Evolutionary conservation across 2,888 invertebrate genomes (phyloP).

Genomic region (Plemyria rubiginata): DNA sequence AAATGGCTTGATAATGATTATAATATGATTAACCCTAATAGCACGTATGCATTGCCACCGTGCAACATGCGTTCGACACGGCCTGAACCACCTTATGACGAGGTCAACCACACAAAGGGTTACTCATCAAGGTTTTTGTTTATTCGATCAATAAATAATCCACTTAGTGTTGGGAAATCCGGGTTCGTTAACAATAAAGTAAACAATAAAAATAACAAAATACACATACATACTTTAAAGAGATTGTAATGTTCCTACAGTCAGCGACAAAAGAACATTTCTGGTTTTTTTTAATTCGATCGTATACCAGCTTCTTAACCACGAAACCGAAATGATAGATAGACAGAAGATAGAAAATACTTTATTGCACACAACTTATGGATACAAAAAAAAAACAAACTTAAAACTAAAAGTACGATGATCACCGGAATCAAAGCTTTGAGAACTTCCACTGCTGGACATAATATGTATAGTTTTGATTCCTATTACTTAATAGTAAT

Average conservation of each 20-base stretch:
- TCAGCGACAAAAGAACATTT: background rate
- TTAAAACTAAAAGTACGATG: too few species aligned
- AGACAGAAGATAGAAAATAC: too few species aligned
- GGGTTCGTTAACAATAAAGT: slow-evolving; percentile 14
- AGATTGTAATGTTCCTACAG: background rate
- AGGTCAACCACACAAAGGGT: slow-evolving; percentile 17
- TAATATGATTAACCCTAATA: slow-evolving; percentile 10
- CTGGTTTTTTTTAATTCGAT: background rate
- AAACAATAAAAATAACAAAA: slow-evolving; percentile 6
- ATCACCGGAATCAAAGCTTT: too few species aligned
- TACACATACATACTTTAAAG: background rate
- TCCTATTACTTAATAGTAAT: too few species aligned
- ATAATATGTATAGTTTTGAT: too few species aligned
- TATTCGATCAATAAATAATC: slow-evolving; percentile 24
- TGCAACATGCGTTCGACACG: slow-evolving; percentile 12
- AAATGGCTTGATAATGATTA: background rate
- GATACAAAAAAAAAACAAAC: too few species aligned
- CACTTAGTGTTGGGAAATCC: slow-evolving; percentile 16
- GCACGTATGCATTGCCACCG: slow-evolving; percentile 13
- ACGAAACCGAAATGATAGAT: too few species aligned
- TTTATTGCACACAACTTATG: too few species aligned
- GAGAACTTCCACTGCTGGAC: too few species aligned
- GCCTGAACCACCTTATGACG: slow-evolving; percentile 7
- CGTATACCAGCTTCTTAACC: too few species aligned
- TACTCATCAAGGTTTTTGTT: slow-evolving; percentile 20